phyloP scores from a whole-genome alignment of 1,140 invertebrate species.

The Pygmarrhopalites habei region DNA sequence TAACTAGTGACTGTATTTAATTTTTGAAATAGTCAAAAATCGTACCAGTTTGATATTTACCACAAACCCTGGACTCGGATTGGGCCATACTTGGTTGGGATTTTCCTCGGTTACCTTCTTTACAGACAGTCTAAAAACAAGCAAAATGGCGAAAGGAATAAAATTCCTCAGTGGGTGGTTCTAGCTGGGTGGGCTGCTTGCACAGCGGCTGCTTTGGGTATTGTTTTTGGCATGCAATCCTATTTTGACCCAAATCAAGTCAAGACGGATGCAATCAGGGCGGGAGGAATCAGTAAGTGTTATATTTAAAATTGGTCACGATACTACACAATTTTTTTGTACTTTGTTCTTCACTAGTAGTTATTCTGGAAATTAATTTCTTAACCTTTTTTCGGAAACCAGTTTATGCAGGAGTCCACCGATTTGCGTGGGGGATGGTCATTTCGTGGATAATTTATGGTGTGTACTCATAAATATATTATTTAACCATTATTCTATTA shows the following conservation, averaged over 20 bases:
- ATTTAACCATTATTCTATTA: too few species aligned
- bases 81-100: constrained; percentile 26
- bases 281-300: too few species aligned
- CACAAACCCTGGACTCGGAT: constrained; percentile 27
- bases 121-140: background rate
- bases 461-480: too few species aligned
- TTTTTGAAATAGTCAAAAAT: too few species aligned
- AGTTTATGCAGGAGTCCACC: constrained; percentile 55
- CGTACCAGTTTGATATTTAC: constrained; percentile 10
- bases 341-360: too few species aligned
- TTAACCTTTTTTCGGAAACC: too few species aligned
- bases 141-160: background rate
- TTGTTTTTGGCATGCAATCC: constrained; percentile 41
- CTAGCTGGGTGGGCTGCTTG: constrained; percentile 42
- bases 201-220: constrained; percentile 30
- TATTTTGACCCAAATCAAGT: constrained; percentile 42
- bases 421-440: constrained; percentile 53
- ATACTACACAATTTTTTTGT: too few species aligned
- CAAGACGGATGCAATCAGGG: background rate
- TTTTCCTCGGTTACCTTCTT: constrained; percentile 22
- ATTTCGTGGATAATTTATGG: constrained; percentile 54
- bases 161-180: background rate
- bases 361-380: too few species aligned
- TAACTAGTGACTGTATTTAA: background rate
- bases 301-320: too few species aligned